phyloP scores from a whole-genome alignment of 92 coral and sea anemone genomes.

The Galaxea fascicularis region DNA sequence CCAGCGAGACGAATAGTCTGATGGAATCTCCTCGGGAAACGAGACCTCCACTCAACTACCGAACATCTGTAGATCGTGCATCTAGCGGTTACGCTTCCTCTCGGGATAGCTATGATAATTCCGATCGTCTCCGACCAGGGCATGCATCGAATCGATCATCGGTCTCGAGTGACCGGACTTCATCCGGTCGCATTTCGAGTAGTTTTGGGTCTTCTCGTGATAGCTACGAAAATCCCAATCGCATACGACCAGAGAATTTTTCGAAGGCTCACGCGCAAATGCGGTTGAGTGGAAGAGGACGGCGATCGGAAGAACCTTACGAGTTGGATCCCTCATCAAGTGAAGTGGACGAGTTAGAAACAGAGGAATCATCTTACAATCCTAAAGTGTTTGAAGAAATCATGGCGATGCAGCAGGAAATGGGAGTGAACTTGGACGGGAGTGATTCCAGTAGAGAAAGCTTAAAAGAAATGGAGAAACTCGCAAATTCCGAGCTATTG shows the following conservation, averaged over 20 bases:
- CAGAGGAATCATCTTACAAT: constrained; percentile 62
- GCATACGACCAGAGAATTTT: constrained; percentile 28
- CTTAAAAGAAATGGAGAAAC: constrained; percentile 64
- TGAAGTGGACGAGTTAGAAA: constrained; percentile 65
- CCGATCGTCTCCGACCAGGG: constrained; percentile 3
- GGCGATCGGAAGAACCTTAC: constrained; percentile 78
- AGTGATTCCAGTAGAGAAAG: constrained; percentile 67
- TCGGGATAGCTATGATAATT: constrained; percentile 57
- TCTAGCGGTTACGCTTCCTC: constrained; percentile 68
- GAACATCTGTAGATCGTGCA: constrained; percentile 66
- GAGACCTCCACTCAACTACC: constrained; percentile 63
- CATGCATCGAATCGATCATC: constrained; percentile 59
- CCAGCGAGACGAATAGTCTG: constrained; percentile 86
- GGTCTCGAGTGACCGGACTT: constrained; percentile 76
- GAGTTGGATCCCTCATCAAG: constrained; percentile 82
- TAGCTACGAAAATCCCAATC: constrained; percentile 57
- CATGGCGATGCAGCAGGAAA: constrained; percentile 68
- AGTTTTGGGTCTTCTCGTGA: constrained; percentile 56
- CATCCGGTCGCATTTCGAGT: constrained; percentile 70
- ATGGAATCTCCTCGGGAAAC: constrained; percentile 74
- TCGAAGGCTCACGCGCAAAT: constrained; percentile 48
- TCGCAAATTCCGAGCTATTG: constrained; percentile 68
- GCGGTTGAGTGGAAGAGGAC: constrained; percentile 44
- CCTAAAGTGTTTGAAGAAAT: constrained; percentile 65
- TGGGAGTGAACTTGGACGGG: constrained; percentile 72